Evolutionary conservation across 2,888 invertebrate species (phyloP), one percentile per base, ranked within the genome.

Genomic region (Neoscelio sp.): DNA sequence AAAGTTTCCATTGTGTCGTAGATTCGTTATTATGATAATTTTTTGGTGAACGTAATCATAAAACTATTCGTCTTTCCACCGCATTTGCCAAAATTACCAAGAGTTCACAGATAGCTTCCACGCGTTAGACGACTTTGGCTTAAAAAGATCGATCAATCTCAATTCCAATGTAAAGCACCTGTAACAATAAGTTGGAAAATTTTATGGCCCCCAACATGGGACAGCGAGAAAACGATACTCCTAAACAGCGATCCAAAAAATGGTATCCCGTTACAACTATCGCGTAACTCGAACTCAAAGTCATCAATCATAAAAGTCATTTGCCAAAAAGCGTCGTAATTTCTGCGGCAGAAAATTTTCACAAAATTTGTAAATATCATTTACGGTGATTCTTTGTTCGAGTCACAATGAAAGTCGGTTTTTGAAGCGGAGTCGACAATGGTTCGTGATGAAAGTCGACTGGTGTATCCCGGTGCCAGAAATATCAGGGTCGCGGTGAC

Each of bases 401-500:
- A 12, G 10, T 6, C 13, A 44, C 23, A 58, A 52, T 73, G 40
- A 30, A 48, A 52, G 17, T 48, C 38, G 40, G 17, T 58, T 56
- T 70, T 65, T 48, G 28, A 54, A 18, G 8, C 44, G 12, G 26
- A 26, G n/a, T 23, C 48, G 56, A 79, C 65, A 75, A 75, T 76
- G 42, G 68, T 54, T 13, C 20, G 50, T 65, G 75, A 78, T 75
- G 71, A 75, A 77, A 78, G 70, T 60, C 54, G 33, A 40, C 52
- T 60, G 52, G 60, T n/a, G 26, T 73, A 78, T 68, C 44, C 58
- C 68, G 44, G 70, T 75, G 78, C 65, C 48, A 78, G 83, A 80
- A 77, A 74, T 78, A 82, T 83, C 80, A 82, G 81, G 80, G 78
- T 81, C 74, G 82, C 78, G 78, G 74, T 75, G 82, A 82, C 74